These are phyloP conservation scores for Lerema accius DNA, from an alignment of 1,140 invertebrate genomes.

Conservation along the genomic window DNA sequence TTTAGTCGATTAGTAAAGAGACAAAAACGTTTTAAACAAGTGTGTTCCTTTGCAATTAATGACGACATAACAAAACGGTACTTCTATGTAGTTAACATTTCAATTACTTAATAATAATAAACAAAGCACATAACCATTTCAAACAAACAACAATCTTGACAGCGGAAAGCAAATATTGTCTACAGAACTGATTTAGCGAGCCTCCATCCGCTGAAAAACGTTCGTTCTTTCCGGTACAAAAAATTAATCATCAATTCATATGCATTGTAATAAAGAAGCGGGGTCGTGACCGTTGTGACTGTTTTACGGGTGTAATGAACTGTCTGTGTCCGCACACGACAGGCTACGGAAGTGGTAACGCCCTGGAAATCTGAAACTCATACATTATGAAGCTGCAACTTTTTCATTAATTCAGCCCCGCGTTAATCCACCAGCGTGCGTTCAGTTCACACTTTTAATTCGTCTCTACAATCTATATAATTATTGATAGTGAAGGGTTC, in stretches of 20 bases:
- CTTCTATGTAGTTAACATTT: too few relatives aligned
- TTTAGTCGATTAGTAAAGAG: too few relatives aligned
- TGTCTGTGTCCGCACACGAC: conserved; percentile 17
- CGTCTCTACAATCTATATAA: too few relatives aligned
- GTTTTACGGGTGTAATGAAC: conserved; percentile 23
- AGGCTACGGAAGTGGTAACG: conserved; percentile 15
- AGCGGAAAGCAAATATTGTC: neutral
- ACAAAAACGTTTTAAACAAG: too few relatives aligned
- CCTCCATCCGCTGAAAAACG: neutral
- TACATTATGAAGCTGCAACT: conserved; percentile 30
- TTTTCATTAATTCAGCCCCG: conserved; percentile 7
- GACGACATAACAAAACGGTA: too few relatives aligned
- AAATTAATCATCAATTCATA: conserved; percentile 12
- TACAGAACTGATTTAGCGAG: neutral
- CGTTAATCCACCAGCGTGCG: neutral
- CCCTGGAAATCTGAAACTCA: conserved; percentile 34
- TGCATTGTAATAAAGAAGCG: conserved; percentile 6
- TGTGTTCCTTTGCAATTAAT: too few relatives aligned
- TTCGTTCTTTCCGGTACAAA: neutral
- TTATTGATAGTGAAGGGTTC: too few relatives aligned
- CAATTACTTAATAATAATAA: too few relatives aligned
- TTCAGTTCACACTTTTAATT: neutral
- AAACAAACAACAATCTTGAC: neutral
- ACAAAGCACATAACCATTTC: neutral
- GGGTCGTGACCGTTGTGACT: conserved; percentile 16